Evolutionary conservation across 2,113 vertebrate genomes (phyloP), one percentile per base, ranked within the genome.

Genomic region (Anoplopoma fimbria): DNA sequence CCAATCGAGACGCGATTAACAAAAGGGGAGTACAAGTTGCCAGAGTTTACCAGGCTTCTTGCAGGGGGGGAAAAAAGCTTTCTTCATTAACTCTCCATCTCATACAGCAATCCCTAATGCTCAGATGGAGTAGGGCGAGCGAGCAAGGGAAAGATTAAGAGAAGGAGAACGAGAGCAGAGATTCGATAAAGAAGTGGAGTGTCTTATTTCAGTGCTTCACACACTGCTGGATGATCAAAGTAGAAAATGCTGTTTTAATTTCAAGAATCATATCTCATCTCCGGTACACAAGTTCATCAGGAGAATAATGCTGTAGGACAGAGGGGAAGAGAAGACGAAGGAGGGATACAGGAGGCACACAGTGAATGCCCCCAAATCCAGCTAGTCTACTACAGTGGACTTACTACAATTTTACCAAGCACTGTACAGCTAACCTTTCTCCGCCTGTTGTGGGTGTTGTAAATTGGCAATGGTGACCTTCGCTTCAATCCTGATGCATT

Each of bases 181-280:
- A 90, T 85, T 90, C 27, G 81, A 91, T 91, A 89, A 93, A 93
- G 65, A 88, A 87, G 75, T 77, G 86, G 81, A 85, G 85, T 81
- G 83, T 91, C 83, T 86, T 89, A 91, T 93, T 93, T 92, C 85
- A 84, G 75, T 34, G 74, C 84, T 90, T 81, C 89, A 78, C 88
- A 86, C 83, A 84, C 77, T 89, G 87, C 82, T 79, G 67, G 33
- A 77, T 90, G 92, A 94, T 94, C 91, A 95, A 94, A 94, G 91
- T 82, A 84, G 82, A 90, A 91, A 93, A 93, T 89, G 88, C 90
- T 91, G 87, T 93, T 95, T 95, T 95, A 93, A 93, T 95, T 94
- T 85, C 80, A 87, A 88, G 89, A 93, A 93, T 91, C 89, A 88
- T 87, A 93, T 93, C 93, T 94, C 89, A 87, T 94, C 80, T 91